A percentile compares a stretch with the other conserved stretches of the same genome.
phyloP scores from a whole-genome alignment of 2,113 vertebrate genomes.

The Amphiprion ocellaris region DNA sequence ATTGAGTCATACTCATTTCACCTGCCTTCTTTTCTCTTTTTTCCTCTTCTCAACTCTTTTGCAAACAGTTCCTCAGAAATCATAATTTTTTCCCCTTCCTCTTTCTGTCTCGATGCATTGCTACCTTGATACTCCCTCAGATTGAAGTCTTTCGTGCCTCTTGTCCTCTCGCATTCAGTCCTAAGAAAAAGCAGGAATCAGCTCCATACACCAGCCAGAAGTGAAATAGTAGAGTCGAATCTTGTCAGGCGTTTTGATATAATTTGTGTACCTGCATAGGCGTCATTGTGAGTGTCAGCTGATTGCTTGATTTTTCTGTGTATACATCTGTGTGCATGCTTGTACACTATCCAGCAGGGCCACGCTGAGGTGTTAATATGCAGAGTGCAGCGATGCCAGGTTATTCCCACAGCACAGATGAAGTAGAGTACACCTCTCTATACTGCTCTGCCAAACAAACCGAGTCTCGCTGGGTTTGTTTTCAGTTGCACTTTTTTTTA shows the following conservation, averaged over 20 bases:
- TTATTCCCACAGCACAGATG: conserved; percentile 48
- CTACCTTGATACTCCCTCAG: neutral
- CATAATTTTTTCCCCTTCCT: neutral
- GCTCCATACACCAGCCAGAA: conserved; percentile 43
- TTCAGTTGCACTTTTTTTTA: conserved; percentile 39
- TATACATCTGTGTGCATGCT: conserved; percentile 6
- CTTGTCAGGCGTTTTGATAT: conserved; percentile 19
- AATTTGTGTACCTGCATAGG: neutral
- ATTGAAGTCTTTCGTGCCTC: neutral
- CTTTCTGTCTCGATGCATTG: neutral
- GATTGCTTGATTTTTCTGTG: conserved; percentile 5
- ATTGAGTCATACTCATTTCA: neutral
- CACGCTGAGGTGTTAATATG: conserved; percentile 56
- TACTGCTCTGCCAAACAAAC: conserved; percentile 40
- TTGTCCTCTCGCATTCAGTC: conserved; percentile 17
- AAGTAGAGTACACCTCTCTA: conserved; percentile 46
- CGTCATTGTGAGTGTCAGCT: conserved; percentile 7
- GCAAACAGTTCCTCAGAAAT: neutral
- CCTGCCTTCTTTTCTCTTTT: neutral
- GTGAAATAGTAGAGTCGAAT: conserved; percentile 38
- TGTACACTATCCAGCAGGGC: conserved; percentile 20
- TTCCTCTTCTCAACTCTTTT: neutral
- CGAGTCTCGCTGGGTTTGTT: conserved; percentile 32
- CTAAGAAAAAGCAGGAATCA: conserved; percentile 56
- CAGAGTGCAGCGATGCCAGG: conserved; percentile 47